Conservation (phyloP, 2,113 vertebrate species). For the Panurus biarmicus region DNA sequence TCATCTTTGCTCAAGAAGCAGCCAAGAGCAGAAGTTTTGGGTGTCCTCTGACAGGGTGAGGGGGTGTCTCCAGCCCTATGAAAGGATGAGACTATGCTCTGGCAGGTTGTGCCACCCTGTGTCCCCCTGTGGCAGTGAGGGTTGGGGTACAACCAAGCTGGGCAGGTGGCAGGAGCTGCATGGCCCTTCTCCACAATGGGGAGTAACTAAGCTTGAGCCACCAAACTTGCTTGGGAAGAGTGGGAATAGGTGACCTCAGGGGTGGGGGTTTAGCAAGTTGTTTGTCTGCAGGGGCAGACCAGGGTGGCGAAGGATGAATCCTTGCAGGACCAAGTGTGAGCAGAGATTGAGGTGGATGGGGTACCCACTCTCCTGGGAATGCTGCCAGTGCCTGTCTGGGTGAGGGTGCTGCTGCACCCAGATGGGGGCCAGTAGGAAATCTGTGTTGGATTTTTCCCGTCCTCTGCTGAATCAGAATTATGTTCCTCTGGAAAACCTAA, state of each 20-base stretch:
- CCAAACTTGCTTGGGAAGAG: neutral
- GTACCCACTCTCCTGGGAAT: neutral
- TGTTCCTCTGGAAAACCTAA: neutral
- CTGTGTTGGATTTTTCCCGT: neutral
- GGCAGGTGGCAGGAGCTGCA: rapidly evolving
- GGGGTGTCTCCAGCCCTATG: neutral
- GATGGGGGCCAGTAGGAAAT: neutral
- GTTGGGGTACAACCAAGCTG: neutral
- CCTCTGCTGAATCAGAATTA: neutral
- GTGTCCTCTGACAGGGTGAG: rapidly evolving
- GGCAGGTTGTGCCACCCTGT: neutral
- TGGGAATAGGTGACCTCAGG: rapidly evolving
- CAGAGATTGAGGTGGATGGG: rapidly evolving
- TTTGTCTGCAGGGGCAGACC: neutral
- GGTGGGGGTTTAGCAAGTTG: neutral
- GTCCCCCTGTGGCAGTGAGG: rapidly evolving
- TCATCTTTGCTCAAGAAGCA: neutral
- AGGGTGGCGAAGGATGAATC: rapidly evolving
- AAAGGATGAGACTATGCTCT: neutral
- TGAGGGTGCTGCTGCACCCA: neutral
- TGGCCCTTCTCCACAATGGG: neutral
- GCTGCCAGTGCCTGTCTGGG: neutral
- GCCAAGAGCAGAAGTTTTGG: neutral
- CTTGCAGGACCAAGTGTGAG: neutral
- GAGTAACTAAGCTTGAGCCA: neutral